Evolutionary conservation across 2,888 invertebrate species (phyloP).

Genomic region (Aplocera efformata): DNA sequence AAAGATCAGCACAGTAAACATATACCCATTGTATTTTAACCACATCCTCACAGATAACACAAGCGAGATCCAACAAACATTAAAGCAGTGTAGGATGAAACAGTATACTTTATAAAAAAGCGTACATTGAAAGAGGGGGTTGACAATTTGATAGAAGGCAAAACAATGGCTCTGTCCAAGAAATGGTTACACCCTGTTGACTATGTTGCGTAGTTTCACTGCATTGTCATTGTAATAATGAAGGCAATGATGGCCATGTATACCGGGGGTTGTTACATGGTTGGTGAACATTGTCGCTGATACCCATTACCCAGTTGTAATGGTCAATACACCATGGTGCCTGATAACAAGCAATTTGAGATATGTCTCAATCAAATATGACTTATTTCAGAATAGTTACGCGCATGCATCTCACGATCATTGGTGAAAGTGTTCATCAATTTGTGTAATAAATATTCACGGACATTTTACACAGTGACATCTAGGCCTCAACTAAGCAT

Average conservation of each 20-base stretch:
- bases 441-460: no score
- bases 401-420: no score
- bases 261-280: constrained; percentile 59
- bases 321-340: not conserved
- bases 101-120: constrained; percentile 65
- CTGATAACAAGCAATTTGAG: constrained; percentile 10
- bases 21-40: constrained; percentile 16
- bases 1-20: constrained; percentile 21
- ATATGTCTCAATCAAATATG: no score
- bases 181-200: constrained; percentile 67
- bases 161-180: constrained; percentile 67
- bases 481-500: no score
- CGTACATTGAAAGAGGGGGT: constrained; percentile 48
- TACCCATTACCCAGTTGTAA: no score
- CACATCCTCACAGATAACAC: constrained; percentile 30
- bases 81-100: constrained; percentile 27
- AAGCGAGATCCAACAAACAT: constrained; percentile 16
- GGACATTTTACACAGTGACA: no score
- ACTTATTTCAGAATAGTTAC: no score
- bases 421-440: no score
- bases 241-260: constrained; percentile 62
- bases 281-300: constrained; percentile 44
- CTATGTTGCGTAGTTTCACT: constrained; percentile 71
- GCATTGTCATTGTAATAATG: constrained; percentile 61
- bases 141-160: constrained; percentile 66